These are phyloP conservation scores for Littorina saxatilis DNA, from an alignment of 1,140 invertebrate species.

Conservation along the genomic window DNA sequence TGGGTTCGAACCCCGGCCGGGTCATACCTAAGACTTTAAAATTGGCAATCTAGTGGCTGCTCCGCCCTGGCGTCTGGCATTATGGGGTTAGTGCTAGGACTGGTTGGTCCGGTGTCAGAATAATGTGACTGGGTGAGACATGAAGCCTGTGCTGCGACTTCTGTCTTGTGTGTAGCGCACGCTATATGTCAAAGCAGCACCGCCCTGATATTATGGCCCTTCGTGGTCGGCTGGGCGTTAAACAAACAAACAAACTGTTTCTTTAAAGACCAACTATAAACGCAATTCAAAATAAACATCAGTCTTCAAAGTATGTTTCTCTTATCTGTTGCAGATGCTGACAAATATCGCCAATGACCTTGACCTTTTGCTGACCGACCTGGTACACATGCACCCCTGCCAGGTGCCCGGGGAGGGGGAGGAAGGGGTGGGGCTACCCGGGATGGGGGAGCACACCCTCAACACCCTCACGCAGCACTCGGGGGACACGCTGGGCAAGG, in stretches of 20 bases:
- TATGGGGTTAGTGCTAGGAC: background rate
- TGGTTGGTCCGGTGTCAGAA: background rate
- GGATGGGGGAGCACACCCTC: background rate
- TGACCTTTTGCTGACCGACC: conserved; percentile 84
- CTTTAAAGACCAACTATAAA: background rate
- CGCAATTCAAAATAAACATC: background rate
- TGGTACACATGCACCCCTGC: conserved; percentile 75
- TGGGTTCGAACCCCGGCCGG: no score
- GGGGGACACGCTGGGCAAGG: conserved; percentile 31
- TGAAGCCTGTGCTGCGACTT: no score
- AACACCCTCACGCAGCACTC: conserved; percentile 24
- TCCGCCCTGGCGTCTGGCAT: background rate
- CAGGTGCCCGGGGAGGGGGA: conserved; percentile 17
- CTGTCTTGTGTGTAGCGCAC: no score
- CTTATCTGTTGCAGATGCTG: conserved; percentile 79
- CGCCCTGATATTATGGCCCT: no score
- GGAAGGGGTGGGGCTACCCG: background rate
- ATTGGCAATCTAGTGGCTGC: no score
- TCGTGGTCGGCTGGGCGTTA: no score
- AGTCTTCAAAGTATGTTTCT: background rate
- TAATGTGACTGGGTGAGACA: no score
- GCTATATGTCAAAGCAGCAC: no score
- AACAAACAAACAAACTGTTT: no score
- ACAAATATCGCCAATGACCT: conserved; percentile 84
- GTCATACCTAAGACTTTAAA: no score